Base-by-base conservation (phyloP, 2,113 vertebrate species). In the Bambusicola thoracicus region DNA sequence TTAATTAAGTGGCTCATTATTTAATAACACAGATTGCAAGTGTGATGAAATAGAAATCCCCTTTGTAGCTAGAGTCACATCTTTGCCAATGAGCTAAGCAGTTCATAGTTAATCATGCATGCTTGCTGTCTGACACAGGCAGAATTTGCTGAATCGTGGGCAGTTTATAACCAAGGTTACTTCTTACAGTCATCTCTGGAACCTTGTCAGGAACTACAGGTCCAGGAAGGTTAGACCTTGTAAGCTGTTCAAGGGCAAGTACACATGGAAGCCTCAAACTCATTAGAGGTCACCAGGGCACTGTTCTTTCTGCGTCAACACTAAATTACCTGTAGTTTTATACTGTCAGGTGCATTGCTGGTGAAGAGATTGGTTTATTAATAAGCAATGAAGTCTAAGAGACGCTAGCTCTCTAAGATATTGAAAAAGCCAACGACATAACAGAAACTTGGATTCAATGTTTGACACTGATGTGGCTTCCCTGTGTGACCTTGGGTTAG, bases 21-120 rank as follows among this genome's bases (percentile, higher is more conserved):
- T 95, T 96, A 97, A 93, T 95, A 95, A 93, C 93, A 91, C 85
- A 92, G 91, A 93, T 94, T 91, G 87, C 53, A 95, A 94, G 56
- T 81, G 85, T 91, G 91, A 91, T 94, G 80, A 94, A 96, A 97
- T 87, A 86, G 24, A 96, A 92, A 80, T 76, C 86, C 74, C 86
- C 70, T 90, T 87, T 75, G 66, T 90, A 93, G 89, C 94, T 91
- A 66, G 83, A 92, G 91, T 83, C 83, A 81, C 30, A 22, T 92
- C 80, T 86, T 94, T 92, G 95, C 79, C 94, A 94, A 62, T 93
- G 83, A 92, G 85, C 51, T 68, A 92, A 87, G 85, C 65, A 68
- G 76, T 83, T 92, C 73, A 11, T 51, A 88, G 91, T 91, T 95
- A 92, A 94, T 95, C 85, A 90, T 76, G 73, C 36, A 1, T n/a